Base-by-base conservation (phyloP, 92 coral and sea anemone species). In the Umimayanthus chanpuru region DNA sequence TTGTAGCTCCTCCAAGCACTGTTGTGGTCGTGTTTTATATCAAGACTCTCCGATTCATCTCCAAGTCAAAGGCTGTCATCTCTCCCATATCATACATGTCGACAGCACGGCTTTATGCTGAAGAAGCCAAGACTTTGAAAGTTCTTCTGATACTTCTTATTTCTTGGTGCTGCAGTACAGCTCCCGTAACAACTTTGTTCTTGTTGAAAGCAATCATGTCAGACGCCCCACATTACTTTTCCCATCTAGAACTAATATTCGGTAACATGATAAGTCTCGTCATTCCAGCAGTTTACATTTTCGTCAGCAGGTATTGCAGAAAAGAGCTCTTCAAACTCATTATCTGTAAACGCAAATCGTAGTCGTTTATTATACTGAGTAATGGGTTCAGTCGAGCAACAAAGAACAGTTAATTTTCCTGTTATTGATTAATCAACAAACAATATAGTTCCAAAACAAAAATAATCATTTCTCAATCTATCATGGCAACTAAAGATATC, bases 101-200 rank as follows among this genome's bases (percentile, higher is more conserved):
- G 77, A 73, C 47, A 73, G 77, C 47, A 30, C 77, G 36, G 77
- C 41, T 32, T 9, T 73, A n/a, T 32, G 41, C 43, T 6, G 77
- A 73, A 11, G 77, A 73, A 73, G 77, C 77, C 23, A 73, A 73
- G 77, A 73, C 77, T 16, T 14, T 73, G 47, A 73, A 73, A 32
- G 77, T 73, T 73, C 77, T 73, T 18, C 36, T 73, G 6, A 32
- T 73, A 32, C 77, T 73, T 39, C 36, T 73, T 12, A 30, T 73
- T 39, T 32, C 77, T 14, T 32, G 41, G 44, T 73, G 9, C 9
- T 73, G 77, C 5, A 30, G 77, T 9, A 30, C 9, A 26, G 12
- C 43, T 32, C 77, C 77, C 20, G 0, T 6, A 30, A 30, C 9
- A 3, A 2, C 26, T 5, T 39, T 73, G 39, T 73, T 32, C 23